Conservation (phyloP, 1,140 invertebrate species). For the Hyposmocoma kahamanoa region DNA sequence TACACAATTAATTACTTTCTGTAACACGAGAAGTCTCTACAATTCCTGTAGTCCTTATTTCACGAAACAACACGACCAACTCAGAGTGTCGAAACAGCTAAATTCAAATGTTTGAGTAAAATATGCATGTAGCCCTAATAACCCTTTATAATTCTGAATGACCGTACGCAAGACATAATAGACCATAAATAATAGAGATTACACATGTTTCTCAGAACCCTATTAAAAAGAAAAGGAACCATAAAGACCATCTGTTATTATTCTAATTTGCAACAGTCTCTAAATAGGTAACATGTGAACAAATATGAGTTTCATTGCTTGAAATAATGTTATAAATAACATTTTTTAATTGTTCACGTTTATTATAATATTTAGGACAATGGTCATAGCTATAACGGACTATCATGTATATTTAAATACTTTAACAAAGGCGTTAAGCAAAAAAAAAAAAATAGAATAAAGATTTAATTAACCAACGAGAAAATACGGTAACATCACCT, state of each 20-base stretch:
- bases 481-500: too few relatives aligned
- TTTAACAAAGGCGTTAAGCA: too few relatives aligned
- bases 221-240: conserved; percentile 26
- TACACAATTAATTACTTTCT: too few relatives aligned
- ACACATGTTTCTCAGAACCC: conserved; percentile 55
- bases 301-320: conserved; percentile 14
- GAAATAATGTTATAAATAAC: conserved; percentile 6
- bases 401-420: too few relatives aligned
- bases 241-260: conserved; percentile 2
- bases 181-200: conserved; percentile 65
- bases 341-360: too few relatives aligned
- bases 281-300: conserved; percentile 10
- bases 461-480: too few relatives aligned
- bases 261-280: conserved; percentile 11
- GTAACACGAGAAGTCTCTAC: too few relatives aligned
- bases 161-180: conserved; percentile 55
- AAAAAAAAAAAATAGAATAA: too few relatives aligned
- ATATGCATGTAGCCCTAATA: conserved; percentile 39
- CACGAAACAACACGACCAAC: too few relatives aligned
- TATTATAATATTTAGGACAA: too few relatives aligned
- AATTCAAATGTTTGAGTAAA: conserved; percentile 40
- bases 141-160: conserved; percentile 27
- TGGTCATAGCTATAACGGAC: too few relatives aligned
- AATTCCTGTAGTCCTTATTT: too few relatives aligned
- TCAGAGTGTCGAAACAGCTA: conserved; percentile 35